Evolutionary conservation across 2,113 vertebrate genomes (phyloP), one percentile per base, ranked within the genome.

Genomic region (Sturnus vulgaris): DNA sequence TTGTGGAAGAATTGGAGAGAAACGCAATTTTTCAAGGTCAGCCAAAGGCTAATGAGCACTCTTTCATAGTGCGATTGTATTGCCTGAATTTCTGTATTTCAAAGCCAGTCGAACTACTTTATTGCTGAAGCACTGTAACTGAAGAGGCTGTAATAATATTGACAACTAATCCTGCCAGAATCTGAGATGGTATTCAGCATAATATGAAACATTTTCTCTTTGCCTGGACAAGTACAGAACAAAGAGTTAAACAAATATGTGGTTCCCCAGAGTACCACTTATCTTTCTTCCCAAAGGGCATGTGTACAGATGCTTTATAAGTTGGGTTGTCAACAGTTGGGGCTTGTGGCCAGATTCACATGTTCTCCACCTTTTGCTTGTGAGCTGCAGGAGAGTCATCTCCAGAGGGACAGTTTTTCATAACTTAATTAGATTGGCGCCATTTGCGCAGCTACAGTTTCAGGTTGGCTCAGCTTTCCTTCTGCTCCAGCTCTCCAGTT

Each of bases 1-100:
- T 96, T 96, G 96, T 92, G 82, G 93, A 94, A 92, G 90, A 88
- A 93, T 28, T 95, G 93, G 84, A 96, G 77, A 94, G 92, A 96
- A 95, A 94, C 0, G 5, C 95, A 89, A 65, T 88, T 96, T 95
- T 86, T 82, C 82, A 87, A 93, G 95, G 96, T 97, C 96, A 97
- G 94, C 94, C 96, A 97, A 90, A 93, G 95, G 95, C 93, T 97
- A 97, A 97, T 97, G 96, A 97, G 94, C 40, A 25, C 77, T 92
- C 85, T 95, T 97, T 96, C 95, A 96, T 73, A 96, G 80, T 65
- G 77, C 0, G 59, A 94, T 95, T 96, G 95, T 92, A 77, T 96
- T 93, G 96, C 92, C 93, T 93, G 95, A 93, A 93, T 97, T 96
- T 97, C 93, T 96, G 90, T 83, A 81, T 97, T 94, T 97, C 95